Evolutionary conservation across 2,888 invertebrate genomes (phyloP), one percentile per base, ranked within the genome.

Genomic region (Dascillus cervinus): DNA sequence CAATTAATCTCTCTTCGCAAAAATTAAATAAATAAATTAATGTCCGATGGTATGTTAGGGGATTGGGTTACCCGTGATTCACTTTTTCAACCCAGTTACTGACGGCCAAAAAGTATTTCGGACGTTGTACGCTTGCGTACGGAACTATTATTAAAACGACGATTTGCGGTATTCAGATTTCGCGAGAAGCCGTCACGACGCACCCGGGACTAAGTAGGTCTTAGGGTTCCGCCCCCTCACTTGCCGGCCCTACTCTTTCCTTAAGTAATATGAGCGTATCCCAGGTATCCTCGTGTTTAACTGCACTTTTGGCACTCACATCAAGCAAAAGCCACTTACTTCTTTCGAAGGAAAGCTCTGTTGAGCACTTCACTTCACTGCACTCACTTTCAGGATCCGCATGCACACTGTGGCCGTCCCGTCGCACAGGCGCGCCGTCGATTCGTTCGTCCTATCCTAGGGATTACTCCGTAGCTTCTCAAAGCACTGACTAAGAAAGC

Each of bases 401-500:
- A 56, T 54, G 50, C 54, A 48, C 48, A 49, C 50, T 53, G 49
- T 50, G 48, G 51, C 55, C 55, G 56, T 60, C 56, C 56, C 55
- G 56, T 56, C 55, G 57, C 53, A 57, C 56, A 49, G 52, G 55
- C 57, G 60, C 60, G 62, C 60, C 62, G 62, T 62, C 57, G 59
- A 45, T 52, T 64, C 64, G 62, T 63, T 65, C 64, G 65, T 60
- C 56, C 57, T 51, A 53, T 57, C 57, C 60, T 60, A 61, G 60
- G 58, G 57, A 55, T 64, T 59, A 59, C 62, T 60, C 60, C 52
- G 62, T 60, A 55, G 61, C 62, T 61, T 62, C 58, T 50, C 61
- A 62, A 62, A 64, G 64, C 64, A 62, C 62, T 64, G 59, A 64
- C 62, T 65, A 62, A 56, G 60, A 56, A 49, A 52, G 52, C 49